Evolutionary conservation across 2,888 invertebrate genomes (phyloP), one percentile per base, ranked within the genome.

Genomic region (Catonia carolina): DNA sequence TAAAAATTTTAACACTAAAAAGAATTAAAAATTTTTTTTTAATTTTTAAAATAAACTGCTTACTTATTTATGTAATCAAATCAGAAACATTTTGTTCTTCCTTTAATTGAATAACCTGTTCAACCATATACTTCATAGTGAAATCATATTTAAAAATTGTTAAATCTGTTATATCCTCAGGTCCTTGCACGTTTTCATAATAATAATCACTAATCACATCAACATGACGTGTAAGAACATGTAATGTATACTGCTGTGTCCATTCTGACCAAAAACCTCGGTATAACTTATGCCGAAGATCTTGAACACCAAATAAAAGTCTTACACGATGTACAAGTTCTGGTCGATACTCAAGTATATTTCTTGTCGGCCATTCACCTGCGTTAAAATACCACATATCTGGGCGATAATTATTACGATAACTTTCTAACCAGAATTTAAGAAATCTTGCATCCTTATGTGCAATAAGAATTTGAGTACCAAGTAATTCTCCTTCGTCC

Each of bases 361-460:
- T 63, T 48, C 65, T 59, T 0, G 72, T 72, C 2, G 73, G 73
- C 27, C 68, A 62, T 48, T 71, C 67, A 1, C 72, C 73, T 4
- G 72, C 73, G 63, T 73, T 73, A 61, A 71, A 73, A 60, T 73
- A 73, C 69, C 70, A 70, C 33, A 64, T 57, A 37, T 61, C 54
- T 10, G 51, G 41, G 39, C 35, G 20, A 35, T 60, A 53, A 48
- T 68, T 68, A 33, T 63, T 61, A 15, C 54, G 59, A 58, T 70
- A 70, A 2, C 66, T 64, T 8, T 69, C 62, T 31, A 66, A 58
- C 67, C 68, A 69, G 5, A 64, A 48, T 37, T 56, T 59, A 12
- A 69, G 59, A 58, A 69, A 69, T 20, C 70, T 58, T 2, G 69
- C 66, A 53, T 69, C 64, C 49, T 62, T 62, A 51, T 69, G 68